phyloP scores from a whole-genome alignment of 2,797 vertebrate genomes.

The Enteromius trimaculatus region DNA sequence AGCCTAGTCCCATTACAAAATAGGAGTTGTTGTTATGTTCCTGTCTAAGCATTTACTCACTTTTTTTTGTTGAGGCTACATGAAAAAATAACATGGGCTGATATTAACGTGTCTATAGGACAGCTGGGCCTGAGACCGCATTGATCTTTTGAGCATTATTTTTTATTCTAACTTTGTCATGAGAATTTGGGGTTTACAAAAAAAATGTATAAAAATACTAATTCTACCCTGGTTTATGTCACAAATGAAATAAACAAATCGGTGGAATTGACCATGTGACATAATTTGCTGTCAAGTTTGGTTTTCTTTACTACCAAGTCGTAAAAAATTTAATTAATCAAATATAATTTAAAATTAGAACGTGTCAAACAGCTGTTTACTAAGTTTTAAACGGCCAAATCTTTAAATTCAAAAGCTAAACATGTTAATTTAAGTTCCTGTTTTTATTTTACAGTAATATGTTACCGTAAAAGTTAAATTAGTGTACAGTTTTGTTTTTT shows the following conservation, averaged over 20 bases:
- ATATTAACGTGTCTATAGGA: not conserved
- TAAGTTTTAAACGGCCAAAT: not conserved
- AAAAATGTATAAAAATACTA: not conserved
- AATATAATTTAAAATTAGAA: not conserved
- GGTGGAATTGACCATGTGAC: not conserved
- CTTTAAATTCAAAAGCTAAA: not conserved
- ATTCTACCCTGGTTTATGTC: not conserved
- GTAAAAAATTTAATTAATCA: not conserved
- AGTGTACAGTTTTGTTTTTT: not conserved
- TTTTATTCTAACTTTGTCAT: not conserved
- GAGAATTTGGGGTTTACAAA: not conserved
- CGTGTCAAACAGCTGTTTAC: not conserved
- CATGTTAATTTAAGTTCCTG: not conserved
- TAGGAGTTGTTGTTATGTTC: not conserved
- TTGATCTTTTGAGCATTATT: not conserved
- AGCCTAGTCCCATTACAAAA: not conserved
- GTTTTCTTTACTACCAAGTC: not conserved
- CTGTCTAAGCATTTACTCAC: not conserved
- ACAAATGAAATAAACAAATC: not conserved
- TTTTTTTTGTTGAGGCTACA: no score
- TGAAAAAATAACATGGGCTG: no score
- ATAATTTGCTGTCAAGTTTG: not conserved
- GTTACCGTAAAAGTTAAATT: not conserved
- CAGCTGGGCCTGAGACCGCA: not conserved
- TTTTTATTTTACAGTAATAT: not conserved